Conservation (phyloP, 2,888 invertebrate genomes). For the Oxyscelio sp. region DNA sequence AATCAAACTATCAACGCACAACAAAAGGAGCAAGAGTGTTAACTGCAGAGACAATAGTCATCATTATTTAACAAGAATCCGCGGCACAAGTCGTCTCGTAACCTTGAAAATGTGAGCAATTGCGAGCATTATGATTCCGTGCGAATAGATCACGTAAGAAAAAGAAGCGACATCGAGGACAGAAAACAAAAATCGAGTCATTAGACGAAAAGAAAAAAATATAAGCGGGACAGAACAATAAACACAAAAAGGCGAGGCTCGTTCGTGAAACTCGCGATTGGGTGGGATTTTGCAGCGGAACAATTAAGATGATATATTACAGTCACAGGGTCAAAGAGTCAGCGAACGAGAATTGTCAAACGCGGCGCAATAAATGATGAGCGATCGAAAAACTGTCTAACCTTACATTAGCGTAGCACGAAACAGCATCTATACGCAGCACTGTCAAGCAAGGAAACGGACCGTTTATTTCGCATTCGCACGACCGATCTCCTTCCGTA, state of each 20-base stretch:
- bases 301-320: slow-evolving; percentile 46
- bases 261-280: background rate
- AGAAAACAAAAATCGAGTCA: no score
- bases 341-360: slow-evolving; percentile 34
- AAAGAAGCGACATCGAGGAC: no score
- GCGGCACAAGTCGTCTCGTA: no score
- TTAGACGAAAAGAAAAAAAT: no score
- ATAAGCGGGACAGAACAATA: no score
- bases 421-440: slow-evolving; percentile 17
- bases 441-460: background rate
- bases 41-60: no score
- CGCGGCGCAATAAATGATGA: slow-evolving; percentile 42
- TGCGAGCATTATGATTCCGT: no score
- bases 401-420: background rate
- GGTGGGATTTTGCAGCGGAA: slow-evolving; percentile 39
- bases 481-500: background rate
- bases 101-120: no score
- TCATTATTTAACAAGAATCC: no score
- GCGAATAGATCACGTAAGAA: no score
- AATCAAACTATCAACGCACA: no score
- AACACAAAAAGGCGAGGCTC: background rate
- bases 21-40: no score
- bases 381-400: slow-evolving; percentile 19
- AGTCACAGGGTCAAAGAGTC: slow-evolving; percentile 57
- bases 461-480: slow-evolving; percentile 15